Evolutionary conservation across 1,140 invertebrate genomes (phyloP).

Genomic region (Adelges cooleyi): DNA sequence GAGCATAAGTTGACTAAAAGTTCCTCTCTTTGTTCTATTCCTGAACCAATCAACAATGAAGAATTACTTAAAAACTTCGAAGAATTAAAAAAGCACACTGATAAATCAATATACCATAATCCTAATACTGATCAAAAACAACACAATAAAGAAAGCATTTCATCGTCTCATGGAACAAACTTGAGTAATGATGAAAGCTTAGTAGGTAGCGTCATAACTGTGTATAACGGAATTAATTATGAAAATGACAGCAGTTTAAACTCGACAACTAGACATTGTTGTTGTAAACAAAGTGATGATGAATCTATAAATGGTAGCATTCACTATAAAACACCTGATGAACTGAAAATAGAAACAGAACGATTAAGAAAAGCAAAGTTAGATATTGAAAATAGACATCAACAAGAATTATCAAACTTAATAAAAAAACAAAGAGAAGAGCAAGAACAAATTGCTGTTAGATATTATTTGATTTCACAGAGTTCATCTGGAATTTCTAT

Average conservation of each 20-base stretch:
- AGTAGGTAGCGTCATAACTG: not conserved
- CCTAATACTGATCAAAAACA: not conserved
- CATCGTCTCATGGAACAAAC: not conserved
- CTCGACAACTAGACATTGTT: slow-evolving; percentile 6
- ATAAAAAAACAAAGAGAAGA: slow-evolving; percentile 25
- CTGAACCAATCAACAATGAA: not conserved
- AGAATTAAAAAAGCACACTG: not conserved
- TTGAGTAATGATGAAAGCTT: slow-evolving; percentile 13
- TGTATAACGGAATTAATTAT: not conserved
- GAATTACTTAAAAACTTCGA: not conserved
- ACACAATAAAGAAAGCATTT: not conserved
- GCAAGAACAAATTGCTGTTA: slow-evolving; percentile 9
- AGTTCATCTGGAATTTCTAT: slow-evolving; percentile 9
- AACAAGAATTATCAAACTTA: slow-evolving; percentile 19
- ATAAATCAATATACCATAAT: not conserved
- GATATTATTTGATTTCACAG: not conserved
- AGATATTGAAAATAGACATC: slow-evolving; percentile 11
- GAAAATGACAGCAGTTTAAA: not conserved
- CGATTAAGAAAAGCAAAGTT: not conserved
- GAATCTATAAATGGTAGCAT: not conserved
- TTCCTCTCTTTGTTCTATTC: not conserved
- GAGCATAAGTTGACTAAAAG: not conserved
- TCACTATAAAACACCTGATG: slow-evolving; percentile 9
- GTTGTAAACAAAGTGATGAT: slow-evolving; percentile 18
- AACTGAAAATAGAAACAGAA: slow-evolving; percentile 1